Percentiles rank a stretch among this genome's conserved stretches.
Evolutionary conservation across 2,797 vertebrate genomes (phyloP).

Genomic region (Tarsius wallacei): DNA sequence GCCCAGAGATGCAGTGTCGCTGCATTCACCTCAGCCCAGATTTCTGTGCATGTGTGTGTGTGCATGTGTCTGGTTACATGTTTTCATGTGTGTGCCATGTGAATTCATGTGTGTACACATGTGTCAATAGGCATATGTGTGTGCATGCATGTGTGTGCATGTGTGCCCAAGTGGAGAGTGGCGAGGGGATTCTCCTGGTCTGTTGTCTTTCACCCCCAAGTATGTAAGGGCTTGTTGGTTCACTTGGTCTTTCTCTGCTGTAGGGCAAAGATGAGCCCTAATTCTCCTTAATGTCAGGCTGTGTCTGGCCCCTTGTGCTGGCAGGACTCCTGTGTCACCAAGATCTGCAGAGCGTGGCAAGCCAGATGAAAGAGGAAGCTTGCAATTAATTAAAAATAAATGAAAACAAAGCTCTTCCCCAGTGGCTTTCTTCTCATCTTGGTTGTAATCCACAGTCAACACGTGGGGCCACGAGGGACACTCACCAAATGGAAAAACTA

Average conservation of each 20-base stretch:
- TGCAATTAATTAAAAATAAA: slow-evolving; percentile 88
- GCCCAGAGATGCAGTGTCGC: neutral
- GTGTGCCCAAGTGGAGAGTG: neutral
- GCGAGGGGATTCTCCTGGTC: neutral
- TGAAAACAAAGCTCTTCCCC: slow-evolving; percentile 86
- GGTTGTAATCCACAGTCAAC: slow-evolving; percentile 85
- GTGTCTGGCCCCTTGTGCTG: slow-evolving; percentile 58
- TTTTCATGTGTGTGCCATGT: no score
- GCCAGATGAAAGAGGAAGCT: slow-evolving; percentile 85
- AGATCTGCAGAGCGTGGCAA: slow-evolving; percentile 78
- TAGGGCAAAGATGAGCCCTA: neutral
- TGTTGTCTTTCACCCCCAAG: neutral
- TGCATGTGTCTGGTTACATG: rapidly evolving
- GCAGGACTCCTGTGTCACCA: slow-evolving; percentile 77
- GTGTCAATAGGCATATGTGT: rapidly evolving
- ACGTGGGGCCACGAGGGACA: slow-evolving; percentile 76
- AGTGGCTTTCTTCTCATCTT: slow-evolving; percentile 82
- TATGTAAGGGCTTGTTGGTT: neutral
- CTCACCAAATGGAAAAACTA: slow-evolving; percentile 85
- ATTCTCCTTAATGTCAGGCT: neutral
- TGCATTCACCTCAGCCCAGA: neutral
- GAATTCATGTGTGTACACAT: neutral
- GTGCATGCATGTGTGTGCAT: rapidly evolving
- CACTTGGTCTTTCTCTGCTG: neutral
- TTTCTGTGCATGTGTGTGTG: neutral